Evolutionary conservation across 2,113 vertebrate species (phyloP).

Genomic region (Albula glossodonta): DNA sequence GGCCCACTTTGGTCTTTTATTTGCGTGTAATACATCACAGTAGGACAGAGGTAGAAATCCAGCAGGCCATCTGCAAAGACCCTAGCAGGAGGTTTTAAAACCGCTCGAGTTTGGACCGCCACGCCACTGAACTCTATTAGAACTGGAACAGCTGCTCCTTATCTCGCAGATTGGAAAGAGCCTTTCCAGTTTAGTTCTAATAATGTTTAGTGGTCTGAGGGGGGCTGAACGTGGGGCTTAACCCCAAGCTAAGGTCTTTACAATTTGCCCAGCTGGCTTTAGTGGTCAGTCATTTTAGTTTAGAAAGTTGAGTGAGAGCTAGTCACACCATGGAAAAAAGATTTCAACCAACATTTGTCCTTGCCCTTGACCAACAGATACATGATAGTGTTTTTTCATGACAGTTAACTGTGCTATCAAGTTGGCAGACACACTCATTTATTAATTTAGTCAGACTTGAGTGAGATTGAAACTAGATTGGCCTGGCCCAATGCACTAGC

Average conservation of each 20-base stretch:
- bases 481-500: no score
- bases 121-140: background rate
- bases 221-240: background rate
- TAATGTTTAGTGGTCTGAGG: background rate
- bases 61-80: background rate
- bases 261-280: background rate
- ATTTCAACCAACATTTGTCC: background rate
- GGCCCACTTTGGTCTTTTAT: background rate
- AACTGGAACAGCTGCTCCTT: background rate
- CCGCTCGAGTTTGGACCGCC: background rate
- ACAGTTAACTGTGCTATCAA: no score
- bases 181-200: background rate
- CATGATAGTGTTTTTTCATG: no score
- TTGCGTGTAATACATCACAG: background rate
- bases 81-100: background rate
- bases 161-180: background rate
- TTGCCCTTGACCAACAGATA: no score
- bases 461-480: no score
- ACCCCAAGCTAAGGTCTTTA: background rate
- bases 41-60: background rate
- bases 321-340: background rate
- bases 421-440: background rate
- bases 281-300: background rate
- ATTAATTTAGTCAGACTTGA: no score
- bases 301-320: background rate